Percentiles rank a stretch among this genome's conserved stretches.
phyloP scores from a whole-genome alignment of 2,888 invertebrate genomes.

The Plusia festucae region DNA sequence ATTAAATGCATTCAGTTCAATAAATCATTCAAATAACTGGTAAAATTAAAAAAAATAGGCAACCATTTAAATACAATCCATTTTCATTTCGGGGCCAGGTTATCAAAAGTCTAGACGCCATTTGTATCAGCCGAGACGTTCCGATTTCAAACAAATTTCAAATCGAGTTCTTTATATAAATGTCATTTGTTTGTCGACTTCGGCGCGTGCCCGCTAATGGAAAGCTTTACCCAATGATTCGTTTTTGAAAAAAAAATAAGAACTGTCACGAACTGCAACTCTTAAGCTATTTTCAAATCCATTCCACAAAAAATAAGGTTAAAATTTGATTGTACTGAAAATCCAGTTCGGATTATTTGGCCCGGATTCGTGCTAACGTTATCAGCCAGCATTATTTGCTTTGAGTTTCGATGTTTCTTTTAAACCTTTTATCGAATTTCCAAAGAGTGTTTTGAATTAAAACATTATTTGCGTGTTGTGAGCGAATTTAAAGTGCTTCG shows the following conservation, averaged over 20 bases:
- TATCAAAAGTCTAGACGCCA: slow-evolving; percentile 85
- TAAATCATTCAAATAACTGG: background rate
- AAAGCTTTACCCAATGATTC: slow-evolving; percentile 80
- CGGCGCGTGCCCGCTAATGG: slow-evolving; percentile 88
- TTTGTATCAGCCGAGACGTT: slow-evolving; percentile 80
- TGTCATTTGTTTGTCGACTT: slow-evolving; percentile 84
- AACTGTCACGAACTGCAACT: slow-evolving; percentile 70
- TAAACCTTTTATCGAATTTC: slow-evolving; percentile 80
- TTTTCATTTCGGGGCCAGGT: slow-evolving; percentile 59
- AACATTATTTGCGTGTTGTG: slow-evolving; percentile 82
- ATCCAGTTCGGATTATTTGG: slow-evolving; percentile 60
- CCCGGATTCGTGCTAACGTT: slow-evolving; percentile 73
- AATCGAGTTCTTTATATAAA: slow-evolving; percentile 84
- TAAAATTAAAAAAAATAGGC: background rate
- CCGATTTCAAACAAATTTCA: slow-evolving; percentile 82
- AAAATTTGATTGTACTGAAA: slow-evolving; percentile 47
- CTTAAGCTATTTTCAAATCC: slow-evolving; percentile 50
- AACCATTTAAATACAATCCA: slow-evolving; percentile 35
- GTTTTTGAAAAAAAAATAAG: slow-evolving; percentile 75
- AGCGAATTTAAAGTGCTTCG: slow-evolving; percentile 79
- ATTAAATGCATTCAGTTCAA: background rate
- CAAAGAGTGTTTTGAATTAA: slow-evolving; percentile 82
- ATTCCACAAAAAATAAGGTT: slow-evolving; percentile 40
- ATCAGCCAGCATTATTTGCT: slow-evolving; percentile 83
- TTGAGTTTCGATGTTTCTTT: slow-evolving; percentile 81